Conservation (phyloP, 2,888 invertebrate species). For the Drosophila macrospina region DNA sequence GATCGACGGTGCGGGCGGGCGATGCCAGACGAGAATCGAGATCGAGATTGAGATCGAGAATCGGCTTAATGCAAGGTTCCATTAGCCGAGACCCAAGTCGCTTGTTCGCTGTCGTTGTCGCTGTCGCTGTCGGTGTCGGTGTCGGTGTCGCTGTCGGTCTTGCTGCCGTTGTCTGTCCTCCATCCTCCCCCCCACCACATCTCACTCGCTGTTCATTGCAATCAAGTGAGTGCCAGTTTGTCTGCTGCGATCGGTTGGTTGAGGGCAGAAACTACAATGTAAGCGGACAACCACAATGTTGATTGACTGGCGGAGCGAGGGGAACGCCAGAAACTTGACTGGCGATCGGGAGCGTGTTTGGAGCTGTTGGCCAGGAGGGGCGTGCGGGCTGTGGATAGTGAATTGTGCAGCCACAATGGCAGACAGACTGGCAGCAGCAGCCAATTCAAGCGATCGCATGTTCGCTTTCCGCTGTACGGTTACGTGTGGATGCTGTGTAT, state of each 20-base stretch:
- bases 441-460: conserved; percentile 69
- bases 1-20: neutral
- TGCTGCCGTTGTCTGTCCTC: neutral
- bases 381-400: neutral
- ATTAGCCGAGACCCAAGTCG: conserved; percentile 60
- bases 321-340: conserved; percentile 43
- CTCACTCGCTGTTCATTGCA: conserved; percentile 58
- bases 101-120: conserved; percentile 19
- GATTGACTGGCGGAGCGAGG: conserved; percentile 43
- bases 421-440: conserved; percentile 76
- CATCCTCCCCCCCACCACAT: neutral
- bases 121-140: conserved; percentile 3
- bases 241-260: conserved; percentile 70
- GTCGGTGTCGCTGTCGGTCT: neutral
- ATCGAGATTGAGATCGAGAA: neutral
- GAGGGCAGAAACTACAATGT: conserved; percentile 57
- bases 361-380: neutral
- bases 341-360: conserved; percentile 37
- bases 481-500: conserved; percentile 32
- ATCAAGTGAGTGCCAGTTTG: conserved; percentile 79
- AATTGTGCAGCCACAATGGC: conserved; percentile 61
- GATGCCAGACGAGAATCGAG: neutral
- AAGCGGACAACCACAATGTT: conserved; percentile 39
- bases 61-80: conserved; percentile 63
- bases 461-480: conserved; percentile 64